Conservation (phyloP, 2,113 vertebrate genomes). For the Chunga burmeisteri region DNA sequence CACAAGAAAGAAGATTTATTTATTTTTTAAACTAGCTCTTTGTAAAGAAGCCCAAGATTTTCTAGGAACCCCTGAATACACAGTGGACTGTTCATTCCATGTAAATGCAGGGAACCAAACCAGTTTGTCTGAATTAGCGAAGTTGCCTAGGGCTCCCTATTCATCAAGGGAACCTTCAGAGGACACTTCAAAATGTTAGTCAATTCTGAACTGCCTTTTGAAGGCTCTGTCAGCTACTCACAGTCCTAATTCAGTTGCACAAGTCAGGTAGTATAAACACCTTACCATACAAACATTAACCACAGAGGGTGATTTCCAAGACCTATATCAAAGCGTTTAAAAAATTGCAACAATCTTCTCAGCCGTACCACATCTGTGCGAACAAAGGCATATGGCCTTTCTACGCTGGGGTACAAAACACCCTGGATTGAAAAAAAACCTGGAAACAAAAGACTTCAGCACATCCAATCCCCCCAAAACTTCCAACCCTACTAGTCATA, state of each 20-base stretch:
- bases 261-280: not conserved
- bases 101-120: not conserved
- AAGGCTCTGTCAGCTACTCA: not conserved
- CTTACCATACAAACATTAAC: not conserved
- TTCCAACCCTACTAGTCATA: not conserved
- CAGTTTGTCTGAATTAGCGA: not conserved
- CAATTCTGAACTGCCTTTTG: not conserved
- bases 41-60: not conserved
- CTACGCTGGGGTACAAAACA: not conserved
- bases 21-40: not conserved
- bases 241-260: not conserved
- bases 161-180: not conserved
- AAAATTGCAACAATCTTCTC: not conserved
- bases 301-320: not conserved
- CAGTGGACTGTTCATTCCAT: not conserved
- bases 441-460: not conserved
- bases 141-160: not conserved
- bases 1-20: not conserved
- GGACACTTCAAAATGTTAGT: not conserved
- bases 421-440: not conserved
- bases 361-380: not conserved
- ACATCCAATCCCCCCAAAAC: not conserved
- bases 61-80: not conserved
- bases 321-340: not conserved
- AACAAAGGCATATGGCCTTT: not conserved